A percentile compares a stretch with the other conserved stretches of the same genome.
phyloP scores from a whole-genome alignment of 2,888 invertebrate genomes.

The Drymonia ruficornis region DNA sequence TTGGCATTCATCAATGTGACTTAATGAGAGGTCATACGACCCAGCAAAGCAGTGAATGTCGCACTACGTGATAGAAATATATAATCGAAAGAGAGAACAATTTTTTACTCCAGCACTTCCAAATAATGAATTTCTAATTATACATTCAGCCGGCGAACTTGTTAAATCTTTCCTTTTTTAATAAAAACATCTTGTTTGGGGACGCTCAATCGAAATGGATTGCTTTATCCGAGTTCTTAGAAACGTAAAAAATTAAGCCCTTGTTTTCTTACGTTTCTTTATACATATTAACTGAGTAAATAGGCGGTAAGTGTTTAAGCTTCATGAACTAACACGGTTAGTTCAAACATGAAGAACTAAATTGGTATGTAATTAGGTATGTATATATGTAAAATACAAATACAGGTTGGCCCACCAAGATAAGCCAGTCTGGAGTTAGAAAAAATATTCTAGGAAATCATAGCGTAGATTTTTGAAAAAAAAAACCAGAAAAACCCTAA shows the following conservation, averaged over 20 bases:
- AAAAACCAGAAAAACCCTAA: no score
- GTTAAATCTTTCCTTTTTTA: constrained; percentile 33
- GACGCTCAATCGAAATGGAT: constrained; percentile 19
- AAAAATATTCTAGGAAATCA: no score
- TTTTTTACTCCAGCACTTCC: constrained; percentile 45
- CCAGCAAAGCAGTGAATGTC: constrained; percentile 45
- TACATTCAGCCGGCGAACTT: constrained; percentile 51
- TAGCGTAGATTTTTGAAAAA: no score
- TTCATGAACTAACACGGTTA: no score
- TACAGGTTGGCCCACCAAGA: no score
- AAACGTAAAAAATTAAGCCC: background rate
- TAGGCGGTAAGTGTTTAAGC: background rate
- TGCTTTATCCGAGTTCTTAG: constrained; percentile 17
- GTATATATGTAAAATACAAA: no score
- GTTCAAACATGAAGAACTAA: no score
- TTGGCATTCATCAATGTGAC: constrained; percentile 29
- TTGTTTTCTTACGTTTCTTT: background rate
- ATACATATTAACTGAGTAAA: background rate
- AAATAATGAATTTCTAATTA: constrained; percentile 60
- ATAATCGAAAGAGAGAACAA: constrained; percentile 37
- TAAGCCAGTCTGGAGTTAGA: no score
- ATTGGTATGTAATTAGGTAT: no score
- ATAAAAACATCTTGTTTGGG: constrained; percentile 38
- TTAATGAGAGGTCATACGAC: constrained; percentile 20
- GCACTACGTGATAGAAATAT: constrained; percentile 61